Conservation (phyloP, 2,888 invertebrate species). For the Polymixis lichenea region DNA sequence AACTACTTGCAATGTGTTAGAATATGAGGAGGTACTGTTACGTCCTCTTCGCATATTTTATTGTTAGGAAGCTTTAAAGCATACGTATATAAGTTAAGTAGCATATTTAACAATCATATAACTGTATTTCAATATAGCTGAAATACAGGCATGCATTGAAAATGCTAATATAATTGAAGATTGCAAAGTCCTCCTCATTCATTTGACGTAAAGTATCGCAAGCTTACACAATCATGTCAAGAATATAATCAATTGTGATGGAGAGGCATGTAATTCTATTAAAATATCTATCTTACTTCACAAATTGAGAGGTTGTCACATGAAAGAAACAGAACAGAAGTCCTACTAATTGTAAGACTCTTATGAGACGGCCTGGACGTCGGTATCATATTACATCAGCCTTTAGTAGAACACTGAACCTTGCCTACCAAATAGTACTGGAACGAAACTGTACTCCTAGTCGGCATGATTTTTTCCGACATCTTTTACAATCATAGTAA, state of each 20-base stretch:
- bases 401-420: not conserved
- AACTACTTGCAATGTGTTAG: conserved; percentile 6
- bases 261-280: conserved; percentile 41
- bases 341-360: not conserved
- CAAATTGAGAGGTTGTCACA: conserved; percentile 21
- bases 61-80: conserved; percentile 10
- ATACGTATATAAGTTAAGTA: not conserved
- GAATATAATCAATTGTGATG: conserved; percentile 31
- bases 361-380: not conserved
- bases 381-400: not conserved
- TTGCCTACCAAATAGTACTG: no score
- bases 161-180: not conserved
- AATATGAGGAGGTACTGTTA: not conserved
- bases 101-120: not conserved
- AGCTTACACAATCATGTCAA: conserved; percentile 31
- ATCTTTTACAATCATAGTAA: no score
- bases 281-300: conserved; percentile 44
- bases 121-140: not conserved
- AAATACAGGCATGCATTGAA: not conserved
- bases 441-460: not conserved
- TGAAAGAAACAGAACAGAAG: not conserved
- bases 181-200: not conserved
- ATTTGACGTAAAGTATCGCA: not conserved
- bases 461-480: no score
- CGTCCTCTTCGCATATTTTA: not conserved